These are phyloP conservation scores for Baccha elongata DNA, from an alignment of 2,888 invertebrate species.

Conservation along the genomic window DNA sequence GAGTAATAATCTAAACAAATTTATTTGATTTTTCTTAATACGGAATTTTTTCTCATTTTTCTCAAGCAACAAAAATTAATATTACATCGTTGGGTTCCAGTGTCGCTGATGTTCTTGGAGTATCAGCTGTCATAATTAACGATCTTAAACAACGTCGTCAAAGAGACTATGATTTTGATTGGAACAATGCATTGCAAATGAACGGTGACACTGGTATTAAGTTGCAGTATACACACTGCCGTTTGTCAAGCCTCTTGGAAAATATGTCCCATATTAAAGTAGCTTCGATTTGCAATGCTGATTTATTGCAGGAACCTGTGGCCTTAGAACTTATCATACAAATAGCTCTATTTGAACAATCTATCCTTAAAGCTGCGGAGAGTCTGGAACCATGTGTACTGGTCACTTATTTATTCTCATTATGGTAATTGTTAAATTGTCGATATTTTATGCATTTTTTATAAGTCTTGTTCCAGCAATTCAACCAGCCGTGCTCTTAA, in stretches of 20 bases:
- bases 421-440: constrained; percentile 83
- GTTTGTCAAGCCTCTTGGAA: constrained; percentile 89
- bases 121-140: constrained; percentile 93
- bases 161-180: constrained; percentile 92
- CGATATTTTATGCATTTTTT: constrained; percentile 1
- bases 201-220: constrained; percentile 93
- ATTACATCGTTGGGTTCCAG: constrained; percentile 83
- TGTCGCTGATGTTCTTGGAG: constrained; percentile 91
- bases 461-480: no score
- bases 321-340: constrained; percentile 87
- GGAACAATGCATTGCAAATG: constrained; percentile 91
- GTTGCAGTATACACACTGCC: constrained; percentile 96
- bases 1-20: no score
- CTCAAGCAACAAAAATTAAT: constrained; percentile 89
- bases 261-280: constrained; percentile 83
- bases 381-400: constrained; percentile 91
- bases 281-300: constrained; percentile 75
- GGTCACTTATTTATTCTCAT: constrained; percentile 90
- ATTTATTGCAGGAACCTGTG: constrained; percentile 87
- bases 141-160: constrained; percentile 91
- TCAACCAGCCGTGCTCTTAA: constrained; percentile 89
- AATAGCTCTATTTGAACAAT: constrained; percentile 90
- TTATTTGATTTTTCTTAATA: no score
- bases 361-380: constrained; percentile 86
- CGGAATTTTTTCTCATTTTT: constrained; percentile 77